Conservation (phyloP, 2,888 invertebrate species). For the Isotomurus palustris region DNA sequence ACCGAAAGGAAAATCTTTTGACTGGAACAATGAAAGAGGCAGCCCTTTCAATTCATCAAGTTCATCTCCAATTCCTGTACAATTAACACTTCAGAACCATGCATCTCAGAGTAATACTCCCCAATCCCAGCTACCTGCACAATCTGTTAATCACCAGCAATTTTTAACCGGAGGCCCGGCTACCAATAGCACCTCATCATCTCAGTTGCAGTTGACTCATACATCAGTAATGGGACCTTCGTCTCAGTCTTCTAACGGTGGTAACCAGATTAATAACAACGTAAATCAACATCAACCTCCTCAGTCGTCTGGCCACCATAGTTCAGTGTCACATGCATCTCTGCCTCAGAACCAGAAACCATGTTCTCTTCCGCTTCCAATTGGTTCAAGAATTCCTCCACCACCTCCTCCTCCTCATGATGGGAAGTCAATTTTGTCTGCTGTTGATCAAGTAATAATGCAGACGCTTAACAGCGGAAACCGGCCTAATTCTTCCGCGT, state of each 20-base stretch:
- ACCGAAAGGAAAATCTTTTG: constrained; percentile 40
- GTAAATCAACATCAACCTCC: not conserved
- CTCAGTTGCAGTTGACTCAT: not conserved
- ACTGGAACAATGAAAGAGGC: constrained; percentile 34
- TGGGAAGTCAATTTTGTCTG: constrained; percentile 30
- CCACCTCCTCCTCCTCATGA: constrained; percentile 28
- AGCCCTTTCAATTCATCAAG: constrained; percentile 27
- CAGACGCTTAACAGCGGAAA: constrained; percentile 36
- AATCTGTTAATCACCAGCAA: constrained; percentile 4
- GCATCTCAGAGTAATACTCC: constrained; percentile 1
- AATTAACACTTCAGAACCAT: constrained; percentile 6
- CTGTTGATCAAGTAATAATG: constrained; percentile 39
- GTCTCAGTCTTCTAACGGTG: not conserved
- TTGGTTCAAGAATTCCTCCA: constrained; percentile 17
- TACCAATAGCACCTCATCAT: constrained; percentile 13
- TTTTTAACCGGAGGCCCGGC: not conserved
- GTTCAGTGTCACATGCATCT: constrained; percentile 13
- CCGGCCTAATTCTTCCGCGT: constrained; percentile 19
- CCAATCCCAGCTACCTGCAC: constrained; percentile 4
- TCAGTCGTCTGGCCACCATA: constrained; percentile 4
- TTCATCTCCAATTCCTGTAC: constrained; percentile 32
- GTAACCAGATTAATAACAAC: constrained; percentile 6
- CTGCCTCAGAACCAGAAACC: constrained; percentile 6
- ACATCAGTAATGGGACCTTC: not conserved
- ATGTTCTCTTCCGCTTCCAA: constrained; percentile 1